Base-by-base conservation (phyloP, 2,113 vertebrate species). In the Pavo muticus region DNA sequence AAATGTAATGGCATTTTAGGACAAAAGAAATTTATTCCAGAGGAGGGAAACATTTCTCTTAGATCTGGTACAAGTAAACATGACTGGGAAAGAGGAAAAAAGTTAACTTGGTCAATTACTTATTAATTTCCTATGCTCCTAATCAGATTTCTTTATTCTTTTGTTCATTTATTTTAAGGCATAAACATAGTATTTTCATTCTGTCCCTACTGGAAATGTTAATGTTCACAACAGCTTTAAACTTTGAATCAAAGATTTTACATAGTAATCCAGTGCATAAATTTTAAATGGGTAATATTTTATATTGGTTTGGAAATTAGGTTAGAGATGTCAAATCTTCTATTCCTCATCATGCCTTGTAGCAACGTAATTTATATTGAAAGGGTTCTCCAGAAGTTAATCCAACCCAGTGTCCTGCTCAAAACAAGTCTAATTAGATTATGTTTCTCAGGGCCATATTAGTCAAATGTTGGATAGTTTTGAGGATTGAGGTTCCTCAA, bases 351-450 rank as follows among this genome's bases (percentile, higher is more conserved):
- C 19, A 12, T 67, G 72, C 83, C 87, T 94, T n/a, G 27, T 17
- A 63, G 14, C 75, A 63, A 48, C n/a, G 25, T 61, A 84, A 84
- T 79, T 90, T 74, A 8, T 27, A 16, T 93, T 67, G 72, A 70
- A 86, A 11, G 24, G 13, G 37, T 74, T 7, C 2, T 93, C 27
- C 56, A 63, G 75, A 88, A 88, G 42, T 24, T 79, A 76, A 40
- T 78, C 37, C 35, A 68, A 12, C 48, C 81, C 70, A 87, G 72
- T 4, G 1, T 4, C 11, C 37, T 45, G 14, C 40, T 90, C 56
- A 85, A 47, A 63, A 88, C 76, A 80, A 13, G 50, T 82, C 20
- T 93, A 59, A 79, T 90, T 84, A 85, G 32, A 87, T 89, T 35
- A 82, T 19, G 2, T 91, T 93, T 84, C 47, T 84, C 35, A 69